phyloP scores from a whole-genome alignment of 92 coral and sea anemone genomes.

The Paragorgia papillata region DNA sequence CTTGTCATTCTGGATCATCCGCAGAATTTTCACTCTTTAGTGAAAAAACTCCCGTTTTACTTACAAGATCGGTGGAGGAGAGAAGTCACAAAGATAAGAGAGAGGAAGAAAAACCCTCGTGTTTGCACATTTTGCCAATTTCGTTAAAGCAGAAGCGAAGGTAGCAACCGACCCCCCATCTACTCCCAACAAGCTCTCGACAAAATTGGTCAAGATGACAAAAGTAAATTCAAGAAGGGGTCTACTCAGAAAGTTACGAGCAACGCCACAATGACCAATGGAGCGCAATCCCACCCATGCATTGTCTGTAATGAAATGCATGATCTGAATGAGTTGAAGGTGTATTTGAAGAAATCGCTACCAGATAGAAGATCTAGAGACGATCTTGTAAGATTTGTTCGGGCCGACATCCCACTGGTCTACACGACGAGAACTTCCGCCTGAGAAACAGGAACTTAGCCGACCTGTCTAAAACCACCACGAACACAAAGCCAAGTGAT shows the following conservation, averaged over 20 bases:
- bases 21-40: constrained; percentile 39
- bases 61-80: constrained; percentile 47
- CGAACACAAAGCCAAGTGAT: too few species aligned
- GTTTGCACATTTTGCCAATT: constrained; percentile 27
- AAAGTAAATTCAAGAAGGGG: neutral
- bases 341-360: constrained; percentile 13
- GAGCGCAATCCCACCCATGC: constrained; percentile 32
- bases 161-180: constrained; percentile 42
- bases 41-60: constrained; percentile 24
- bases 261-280: neutral
- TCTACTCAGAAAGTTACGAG: too few species aligned
- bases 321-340: constrained; percentile 45
- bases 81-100: constrained; percentile 17
- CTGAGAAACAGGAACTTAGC: too few species aligned
- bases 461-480: too few species aligned
- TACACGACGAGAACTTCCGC: too few species aligned
- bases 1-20: constrained; percentile 45
- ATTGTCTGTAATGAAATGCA: constrained; percentile 34
- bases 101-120: neutral
- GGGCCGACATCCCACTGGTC: too few species aligned
- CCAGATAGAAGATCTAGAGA: constrained; percentile 37
- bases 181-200: constrained; percentile 35
- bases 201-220: too few species aligned
- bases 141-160: constrained; percentile 34
- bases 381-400: constrained; percentile 40